A percentile compares a stretch with the other conserved stretches of the same genome.
Evolutionary conservation across 2,888 invertebrate genomes (phyloP).

Genomic region (Agrotis clavis): DNA sequence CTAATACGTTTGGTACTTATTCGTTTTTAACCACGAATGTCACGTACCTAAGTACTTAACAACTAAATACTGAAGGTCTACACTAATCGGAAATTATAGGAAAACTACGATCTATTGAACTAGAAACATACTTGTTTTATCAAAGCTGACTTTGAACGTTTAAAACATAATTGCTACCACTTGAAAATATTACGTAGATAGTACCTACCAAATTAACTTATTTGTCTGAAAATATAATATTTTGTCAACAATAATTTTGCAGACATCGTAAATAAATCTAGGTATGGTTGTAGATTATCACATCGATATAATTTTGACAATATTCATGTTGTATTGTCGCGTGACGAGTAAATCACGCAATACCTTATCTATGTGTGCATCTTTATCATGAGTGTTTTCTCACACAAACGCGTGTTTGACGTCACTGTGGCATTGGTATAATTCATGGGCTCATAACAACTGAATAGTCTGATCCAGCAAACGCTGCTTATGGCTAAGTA

Average conservation of each 20-base stretch:
- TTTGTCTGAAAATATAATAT: not conserved
- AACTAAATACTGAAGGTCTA: not conserved
- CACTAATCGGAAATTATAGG: conserved; percentile 1
- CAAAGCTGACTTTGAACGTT: conserved; percentile 12
- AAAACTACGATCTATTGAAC: conserved; percentile 10
- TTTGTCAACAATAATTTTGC: not conserved
- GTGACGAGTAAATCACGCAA: conserved; percentile 53
- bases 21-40: no score
- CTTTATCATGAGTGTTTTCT: conserved; percentile 42
- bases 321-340: conserved; percentile 38
- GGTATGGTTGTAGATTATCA: not conserved
- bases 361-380: conserved; percentile 54
- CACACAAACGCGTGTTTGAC: conserved; percentile 50
- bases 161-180: conserved; percentile 1
- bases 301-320: conserved; percentile 17
- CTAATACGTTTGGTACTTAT: no score
- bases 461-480: conserved; percentile 38
- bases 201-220: no score
- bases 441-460: conserved; percentile 54
- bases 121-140: conserved; percentile 17
- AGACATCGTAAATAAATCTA: conserved; percentile 7
- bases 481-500: not conserved
- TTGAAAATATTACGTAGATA: not conserved
- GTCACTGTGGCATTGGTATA: conserved; percentile 63
- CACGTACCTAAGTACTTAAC: no score